Conservation (phyloP, 1,140 invertebrate genomes). For the Pogonus chalceus region DNA sequence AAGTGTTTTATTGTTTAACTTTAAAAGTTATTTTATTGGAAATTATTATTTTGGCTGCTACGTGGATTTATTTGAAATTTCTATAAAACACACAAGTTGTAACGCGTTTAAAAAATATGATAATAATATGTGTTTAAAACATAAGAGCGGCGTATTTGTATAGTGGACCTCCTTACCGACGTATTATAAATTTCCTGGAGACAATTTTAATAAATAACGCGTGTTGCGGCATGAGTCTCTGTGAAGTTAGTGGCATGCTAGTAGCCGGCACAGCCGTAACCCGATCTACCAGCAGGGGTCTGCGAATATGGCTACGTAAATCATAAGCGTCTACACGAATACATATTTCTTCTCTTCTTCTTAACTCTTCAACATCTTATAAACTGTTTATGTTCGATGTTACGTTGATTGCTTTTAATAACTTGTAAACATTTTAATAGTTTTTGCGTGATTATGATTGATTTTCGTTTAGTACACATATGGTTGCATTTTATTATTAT, state of each 20-base stretch:
- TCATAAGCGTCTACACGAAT: background rate
- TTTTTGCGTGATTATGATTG: background rate
- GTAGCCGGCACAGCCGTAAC: too few relatives aligned
- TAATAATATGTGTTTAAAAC: background rate
- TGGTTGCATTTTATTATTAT: background rate
- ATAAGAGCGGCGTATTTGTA: background rate
- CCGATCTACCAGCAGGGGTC: background rate
- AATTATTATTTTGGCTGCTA: too few relatives aligned
- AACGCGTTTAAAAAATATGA: background rate
- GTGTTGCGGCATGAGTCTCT: background rate
- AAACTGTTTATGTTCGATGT: background rate
- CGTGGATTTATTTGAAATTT: background rate
- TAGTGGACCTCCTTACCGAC: background rate
- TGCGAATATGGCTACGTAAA: background rate
- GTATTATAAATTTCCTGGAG: background rate
- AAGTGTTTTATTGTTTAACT: too few relatives aligned
- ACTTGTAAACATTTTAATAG: background rate
- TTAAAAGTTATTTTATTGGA: too few relatives aligned
- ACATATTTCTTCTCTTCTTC: background rate
- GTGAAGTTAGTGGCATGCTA: background rate
- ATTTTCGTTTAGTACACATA: background rate
- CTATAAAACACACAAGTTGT: background rate
- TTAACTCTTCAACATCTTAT: background rate
- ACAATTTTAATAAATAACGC: conserved; percentile 1
- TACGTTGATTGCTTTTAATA: conserved; percentile 10